Base-by-base conservation (phyloP, 2,888 invertebrate genomes). In the Panopea generosa region DNA sequence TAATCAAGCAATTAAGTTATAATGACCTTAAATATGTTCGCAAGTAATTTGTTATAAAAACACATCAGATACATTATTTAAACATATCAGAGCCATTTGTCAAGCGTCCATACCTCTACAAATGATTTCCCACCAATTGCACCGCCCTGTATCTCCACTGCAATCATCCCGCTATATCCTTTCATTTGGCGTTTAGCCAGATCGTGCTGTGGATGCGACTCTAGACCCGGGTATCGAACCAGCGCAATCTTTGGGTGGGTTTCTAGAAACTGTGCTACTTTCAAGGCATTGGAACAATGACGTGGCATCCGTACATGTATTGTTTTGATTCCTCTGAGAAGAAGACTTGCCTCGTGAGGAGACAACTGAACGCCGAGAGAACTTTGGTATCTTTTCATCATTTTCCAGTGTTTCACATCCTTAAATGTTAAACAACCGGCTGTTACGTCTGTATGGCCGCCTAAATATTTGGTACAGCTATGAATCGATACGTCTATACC, bases 111-210 rank as follows among this genome's bases (percentile, higher is more conserved):
- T 56, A 88, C 89, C 80, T 90, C 89, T 7, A 84, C 87, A 90
- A 99, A 96, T 66, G 94, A 95, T 68, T 94, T 94, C 0, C 97
- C 95, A 85, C 97, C 95, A 67, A 95, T 93, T 45, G 96, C 89
- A 2, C 94, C 95, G 0, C 97, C 98, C 87, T 95, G 95, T 26
- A 98, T 94, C 87, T 96, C 97, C 90, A 99, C 97, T 18, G 97
- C 96, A 87, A 99, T 94, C 94, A 99, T 97, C 4, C 99, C 99
- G 77, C 98, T 97, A 93, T 97, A 97, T 0, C 98, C 97, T 61
- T 95, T 95, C 92, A 92, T 91, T 93, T 99, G 98, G 88, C 94
- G 95, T 86, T 96, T 94, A 9, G 91, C 91, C 14, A 91, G 43
- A 6, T 85, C 85, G 76, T 92, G 89, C 24, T 86, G 85, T 1